Conservation (phyloP, 2,113 vertebrate species). For the Anolis sagrei region DNA sequence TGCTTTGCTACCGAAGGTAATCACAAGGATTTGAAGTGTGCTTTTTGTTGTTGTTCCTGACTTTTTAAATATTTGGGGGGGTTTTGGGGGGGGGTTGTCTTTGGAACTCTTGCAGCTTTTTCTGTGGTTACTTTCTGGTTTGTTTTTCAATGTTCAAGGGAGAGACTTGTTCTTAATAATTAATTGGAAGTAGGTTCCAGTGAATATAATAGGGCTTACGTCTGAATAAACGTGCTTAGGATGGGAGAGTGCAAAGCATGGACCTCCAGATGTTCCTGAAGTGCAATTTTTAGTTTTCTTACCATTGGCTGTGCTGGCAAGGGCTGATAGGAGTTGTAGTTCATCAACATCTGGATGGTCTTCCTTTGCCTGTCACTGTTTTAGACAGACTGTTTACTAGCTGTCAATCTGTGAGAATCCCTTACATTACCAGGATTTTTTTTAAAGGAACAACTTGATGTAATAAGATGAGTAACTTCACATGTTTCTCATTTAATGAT, state of each 20-base stretch:
- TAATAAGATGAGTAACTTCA: background rate
- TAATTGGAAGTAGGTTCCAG: background rate
- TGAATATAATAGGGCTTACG: background rate
- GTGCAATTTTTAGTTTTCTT: no score
- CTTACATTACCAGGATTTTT: background rate
- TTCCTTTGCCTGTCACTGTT: no score
- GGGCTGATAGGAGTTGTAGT: no score
- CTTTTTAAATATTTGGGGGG: background rate
- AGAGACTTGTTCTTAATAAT: background rate
- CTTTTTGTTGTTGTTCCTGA: background rate
- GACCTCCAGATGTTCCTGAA: no score
- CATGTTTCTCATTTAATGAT: no score
- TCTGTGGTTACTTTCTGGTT: background rate
- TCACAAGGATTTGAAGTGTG: rapidly evolving
- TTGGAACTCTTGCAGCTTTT: background rate
- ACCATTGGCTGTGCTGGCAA: no score
- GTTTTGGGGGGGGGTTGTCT: no score
- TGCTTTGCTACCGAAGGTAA: constrained; percentile 87
- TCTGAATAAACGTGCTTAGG: background rate
- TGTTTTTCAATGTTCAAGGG: background rate
- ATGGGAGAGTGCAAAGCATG: no score
- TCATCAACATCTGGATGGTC: no score
- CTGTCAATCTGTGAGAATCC: background rate
- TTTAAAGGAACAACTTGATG: background rate
- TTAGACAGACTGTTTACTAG: background rate